A percentile compares a stretch with the other conserved stretches of the same genome.
Evolutionary conservation across 2,888 invertebrate genomes (phyloP).

Genomic region (Pelosia muscerda): DNA sequence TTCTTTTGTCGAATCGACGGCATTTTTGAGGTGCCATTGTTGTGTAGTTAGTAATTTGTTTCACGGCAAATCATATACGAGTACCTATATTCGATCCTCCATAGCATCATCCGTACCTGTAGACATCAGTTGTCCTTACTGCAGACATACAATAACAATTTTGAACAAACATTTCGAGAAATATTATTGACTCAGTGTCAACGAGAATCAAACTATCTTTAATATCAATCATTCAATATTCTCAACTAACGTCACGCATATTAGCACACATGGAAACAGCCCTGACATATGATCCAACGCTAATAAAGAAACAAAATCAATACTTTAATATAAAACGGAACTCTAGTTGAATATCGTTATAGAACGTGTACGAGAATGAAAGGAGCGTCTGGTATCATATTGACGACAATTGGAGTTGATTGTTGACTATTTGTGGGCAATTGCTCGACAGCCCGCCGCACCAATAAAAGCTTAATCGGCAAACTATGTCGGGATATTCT

Average conservation of each 20-base stretch:
- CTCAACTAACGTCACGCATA: background rate
- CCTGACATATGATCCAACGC: conserved; percentile 21
- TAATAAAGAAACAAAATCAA: conserved; percentile 39
- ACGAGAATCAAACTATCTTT: background rate
- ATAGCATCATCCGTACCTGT: no score
- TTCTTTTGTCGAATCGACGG: no score
- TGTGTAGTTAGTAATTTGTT: no score
- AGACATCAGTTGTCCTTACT: no score
- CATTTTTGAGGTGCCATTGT: no score
- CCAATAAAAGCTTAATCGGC: conserved; percentile 70
- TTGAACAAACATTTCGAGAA: background rate
- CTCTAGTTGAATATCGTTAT: conserved; percentile 48
- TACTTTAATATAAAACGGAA: conserved; percentile 49
- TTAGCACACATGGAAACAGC: conserved; percentile 6
- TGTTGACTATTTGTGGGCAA: conserved; percentile 81
- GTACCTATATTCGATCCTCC: no score
- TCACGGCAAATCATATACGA: no score
- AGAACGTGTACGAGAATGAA: conserved; percentile 52
- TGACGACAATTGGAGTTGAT: conserved; percentile 83
- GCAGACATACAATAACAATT: background rate
- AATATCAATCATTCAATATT: conserved; percentile 5
- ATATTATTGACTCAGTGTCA: background rate
- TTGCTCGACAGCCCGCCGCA: conserved; percentile 62
- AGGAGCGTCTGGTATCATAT: conserved; percentile 73
- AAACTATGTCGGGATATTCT: conserved; percentile 76